Evolutionary conservation across 2,797 vertebrate species (phyloP).

Genomic region (Todus mexicanus): DNA sequence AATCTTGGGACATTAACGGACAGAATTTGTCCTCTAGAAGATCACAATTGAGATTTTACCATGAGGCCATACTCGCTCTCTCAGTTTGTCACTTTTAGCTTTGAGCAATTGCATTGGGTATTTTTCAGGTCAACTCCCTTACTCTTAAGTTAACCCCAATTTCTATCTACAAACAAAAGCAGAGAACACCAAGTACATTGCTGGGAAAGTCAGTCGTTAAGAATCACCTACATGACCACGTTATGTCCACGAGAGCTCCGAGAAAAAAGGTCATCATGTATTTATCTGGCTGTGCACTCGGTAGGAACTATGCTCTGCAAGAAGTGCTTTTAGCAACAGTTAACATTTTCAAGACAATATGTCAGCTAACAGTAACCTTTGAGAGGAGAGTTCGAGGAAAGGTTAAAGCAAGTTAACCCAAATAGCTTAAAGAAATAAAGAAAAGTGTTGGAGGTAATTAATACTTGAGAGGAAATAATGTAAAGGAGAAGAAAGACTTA

Average conservation of each 20-base stretch:
- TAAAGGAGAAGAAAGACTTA: conserved; percentile 42
- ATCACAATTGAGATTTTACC: neutral
- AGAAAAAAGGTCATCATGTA: conserved; percentile 6
- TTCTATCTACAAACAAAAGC: neutral
- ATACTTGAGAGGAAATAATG: conserved; percentile 40
- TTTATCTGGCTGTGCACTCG: neutral
- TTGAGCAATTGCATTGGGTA: neutral
- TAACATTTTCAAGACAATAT: conserved; percentile 67
- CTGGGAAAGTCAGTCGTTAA: neutral
- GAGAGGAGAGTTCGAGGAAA: conserved; percentile 48
- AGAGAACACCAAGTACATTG: neutral
- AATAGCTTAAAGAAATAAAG: conserved; percentile 51
- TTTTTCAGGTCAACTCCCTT: neutral
- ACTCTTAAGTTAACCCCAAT: neutral
- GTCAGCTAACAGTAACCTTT: conserved; percentile 57
- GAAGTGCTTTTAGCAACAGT: conserved; percentile 52
- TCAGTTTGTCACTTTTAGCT: neutral
- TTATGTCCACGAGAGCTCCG: neutral
- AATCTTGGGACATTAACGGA: neutral
- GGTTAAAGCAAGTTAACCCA: conserved; percentile 59
- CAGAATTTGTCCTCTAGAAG: neutral
- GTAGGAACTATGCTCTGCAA: neutral
- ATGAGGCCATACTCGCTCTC: neutral
- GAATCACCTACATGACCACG: neutral
- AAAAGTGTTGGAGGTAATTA: conserved; percentile 50